These are phyloP conservation scores for Lamellibrachia luymesi DNA, from an alignment of 1,140 invertebrate species.

Conservation along the genomic window DNA sequence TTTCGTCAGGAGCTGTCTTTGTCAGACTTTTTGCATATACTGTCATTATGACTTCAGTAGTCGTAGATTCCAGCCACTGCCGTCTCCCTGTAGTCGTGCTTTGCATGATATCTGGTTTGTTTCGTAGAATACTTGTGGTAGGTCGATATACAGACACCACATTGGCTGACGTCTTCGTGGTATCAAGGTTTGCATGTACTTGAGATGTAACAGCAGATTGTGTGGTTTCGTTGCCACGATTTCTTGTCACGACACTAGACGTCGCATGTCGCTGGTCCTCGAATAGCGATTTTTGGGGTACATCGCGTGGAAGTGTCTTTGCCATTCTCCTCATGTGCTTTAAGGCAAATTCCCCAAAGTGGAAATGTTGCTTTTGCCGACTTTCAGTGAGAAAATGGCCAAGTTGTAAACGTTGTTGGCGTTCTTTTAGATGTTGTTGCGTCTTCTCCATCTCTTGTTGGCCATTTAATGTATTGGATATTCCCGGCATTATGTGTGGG, in stretches of 20 bases:
- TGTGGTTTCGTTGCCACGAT: background rate
- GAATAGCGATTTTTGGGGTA: background rate
- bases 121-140: background rate
- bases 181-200: background rate
- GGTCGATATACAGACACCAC: background rate
- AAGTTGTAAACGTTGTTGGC: background rate
- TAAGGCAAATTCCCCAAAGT: background rate
- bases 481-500: too few species aligned
- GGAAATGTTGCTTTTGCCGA: background rate
- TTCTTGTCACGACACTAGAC: background rate
- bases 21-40: background rate
- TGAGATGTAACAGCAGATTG: background rate
- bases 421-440: background rate
- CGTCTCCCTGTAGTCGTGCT: background rate
- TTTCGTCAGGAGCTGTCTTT: background rate
- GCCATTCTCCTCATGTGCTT: background rate
- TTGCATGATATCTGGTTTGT: background rate
- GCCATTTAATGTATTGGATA: too few species aligned
- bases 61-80: background rate
- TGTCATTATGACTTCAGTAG: background rate
- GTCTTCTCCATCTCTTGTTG: too few species aligned
- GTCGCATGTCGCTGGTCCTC: background rate
- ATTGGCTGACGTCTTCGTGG: background rate
- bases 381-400: background rate
- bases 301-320: background rate